Percentiles rank a stretch among this genome's conserved stretches.
These are phyloP conservation scores for Pagetopsis macropterus DNA, from an alignment of 2,797 vertebrate genomes.

Conservation along the genomic window DNA sequence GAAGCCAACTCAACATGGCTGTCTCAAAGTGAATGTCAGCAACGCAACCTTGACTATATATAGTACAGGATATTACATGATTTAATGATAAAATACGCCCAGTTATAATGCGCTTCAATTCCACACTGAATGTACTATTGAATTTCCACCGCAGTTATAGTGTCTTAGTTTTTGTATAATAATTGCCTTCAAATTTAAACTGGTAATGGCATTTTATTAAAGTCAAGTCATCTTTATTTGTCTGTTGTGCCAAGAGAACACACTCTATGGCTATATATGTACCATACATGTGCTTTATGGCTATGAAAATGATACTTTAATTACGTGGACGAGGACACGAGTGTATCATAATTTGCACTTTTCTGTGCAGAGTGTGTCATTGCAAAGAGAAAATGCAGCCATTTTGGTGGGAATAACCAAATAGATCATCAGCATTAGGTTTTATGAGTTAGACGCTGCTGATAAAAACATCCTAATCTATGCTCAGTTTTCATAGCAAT, in stretches of 20 bases:
- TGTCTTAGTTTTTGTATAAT: background rate
- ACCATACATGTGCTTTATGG: background rate
- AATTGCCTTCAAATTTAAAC: background rate
- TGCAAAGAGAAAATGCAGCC: background rate
- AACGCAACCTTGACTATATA: constrained; percentile 8
- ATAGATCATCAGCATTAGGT: constrained; percentile 26
- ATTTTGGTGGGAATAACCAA: background rate
- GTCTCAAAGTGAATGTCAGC: constrained; percentile 9
- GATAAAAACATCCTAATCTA: constrained; percentile 21
- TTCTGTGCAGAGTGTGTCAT: constrained; percentile 2
- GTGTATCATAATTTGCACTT: background rate
- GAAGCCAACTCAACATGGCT: constrained; percentile 13
- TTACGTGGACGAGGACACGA: background rate
- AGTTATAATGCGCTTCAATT: background rate
- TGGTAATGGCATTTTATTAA: background rate
- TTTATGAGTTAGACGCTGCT: constrained; percentile 29
- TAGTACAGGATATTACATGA: constrained; percentile 11
- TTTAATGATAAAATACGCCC: background rate
- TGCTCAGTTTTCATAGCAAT: constrained; percentile 18
- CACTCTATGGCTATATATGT: background rate
- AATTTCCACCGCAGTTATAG: background rate
- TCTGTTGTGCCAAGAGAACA: background rate
- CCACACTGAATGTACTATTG: background rate
- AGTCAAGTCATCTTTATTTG: background rate
- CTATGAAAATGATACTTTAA: background rate